Evolutionary conservation across 2,797 vertebrate genomes (phyloP), one percentile per base, ranked within the genome.

Genomic region (Hydrocynus forskahlii): DNA sequence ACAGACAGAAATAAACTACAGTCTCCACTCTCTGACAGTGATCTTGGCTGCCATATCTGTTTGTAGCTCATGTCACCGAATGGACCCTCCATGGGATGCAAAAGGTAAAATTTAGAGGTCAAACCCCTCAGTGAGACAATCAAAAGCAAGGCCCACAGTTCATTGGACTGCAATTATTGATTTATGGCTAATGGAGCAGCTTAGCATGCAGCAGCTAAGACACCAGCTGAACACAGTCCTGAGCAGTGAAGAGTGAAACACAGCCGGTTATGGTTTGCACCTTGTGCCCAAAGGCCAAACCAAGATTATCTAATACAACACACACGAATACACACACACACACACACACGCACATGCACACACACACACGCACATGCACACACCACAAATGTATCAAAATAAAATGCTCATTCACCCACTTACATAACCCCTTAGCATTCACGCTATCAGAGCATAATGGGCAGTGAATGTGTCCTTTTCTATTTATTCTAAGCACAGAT

Each of bases 121-220:
- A 82, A 66, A 68, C 81, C 50, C 69, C 71, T 57, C 23, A 35
- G 50, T 25, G 70, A 76, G 78, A 78, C 82, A 84, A 81, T 84
- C 78, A 81, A 43, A 81, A 54, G 62, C 62, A 8, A 29, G 72
- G 40, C 40, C 66, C 40, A 69, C 68, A 73, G 63, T 84, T 84
- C 62, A 84, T 86, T 84, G 81, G 57, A 68, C 82, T 78, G 78
- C 80, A 62, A 63, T 78, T 78, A 86, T 82, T 84, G 81, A 80
- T 84, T 80, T 70, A 23, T 63, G 79, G 72, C 17, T 38, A 72
- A 66, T 25, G 21, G 55, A 76, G 63, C 71, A 75, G 63, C 57
- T 75, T 75, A 68, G 17, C 63, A 71, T 71, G 7, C 68, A 43
- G 57, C 38, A 7, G 19, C 48, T 35, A 14, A 40, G n/a, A 71